These are phyloP conservation scores for Hystrix brachyura DNA, from an alignment of 2,113 vertebrate species.

Conservation along the genomic window DNA sequence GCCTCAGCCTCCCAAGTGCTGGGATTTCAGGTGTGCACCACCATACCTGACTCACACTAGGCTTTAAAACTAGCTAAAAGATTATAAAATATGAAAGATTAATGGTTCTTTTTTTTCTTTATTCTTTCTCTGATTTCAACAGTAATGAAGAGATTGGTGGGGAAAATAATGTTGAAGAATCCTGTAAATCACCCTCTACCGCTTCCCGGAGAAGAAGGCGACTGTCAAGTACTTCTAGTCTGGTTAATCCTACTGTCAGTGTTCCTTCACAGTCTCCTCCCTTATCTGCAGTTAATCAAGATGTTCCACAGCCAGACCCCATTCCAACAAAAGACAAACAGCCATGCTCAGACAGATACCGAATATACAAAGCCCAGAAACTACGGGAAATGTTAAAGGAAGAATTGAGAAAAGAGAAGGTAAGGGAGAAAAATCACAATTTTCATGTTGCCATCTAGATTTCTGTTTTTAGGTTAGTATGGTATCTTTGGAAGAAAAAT, in stretches of 20 bases:
- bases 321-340: constrained; percentile 78
- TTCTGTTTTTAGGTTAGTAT: constrained; percentile 41
- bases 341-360: constrained; percentile 90
- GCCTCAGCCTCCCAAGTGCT: background rate
- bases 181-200: constrained; percentile 81
- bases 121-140: constrained; percentile 72
- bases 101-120: background rate
- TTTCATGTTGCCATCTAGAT: background rate
- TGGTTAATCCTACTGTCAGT: constrained; percentile 88
- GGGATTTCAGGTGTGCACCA: background rate
- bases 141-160: constrained; percentile 86
- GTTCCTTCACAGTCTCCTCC: constrained; percentile 83
- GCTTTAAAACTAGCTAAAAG: background rate
- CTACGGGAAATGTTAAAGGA: constrained; percentile 94
- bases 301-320: constrained; percentile 64
- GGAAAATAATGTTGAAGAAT: constrained; percentile 79
- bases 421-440: constrained; percentile 80
- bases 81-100: constrained; percentile 30
- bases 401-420: constrained; percentile 94
- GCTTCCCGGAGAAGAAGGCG: constrained; percentile 93
- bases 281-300: constrained; percentile 79
- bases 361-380: constrained; percentile 94
- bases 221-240: constrained; percentile 91
- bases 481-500: constrained; percentile 21
- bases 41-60: background rate